Evolutionary conservation across 2,113 vertebrate species (phyloP).

Genomic region (Thryonomys swinderianus): DNA sequence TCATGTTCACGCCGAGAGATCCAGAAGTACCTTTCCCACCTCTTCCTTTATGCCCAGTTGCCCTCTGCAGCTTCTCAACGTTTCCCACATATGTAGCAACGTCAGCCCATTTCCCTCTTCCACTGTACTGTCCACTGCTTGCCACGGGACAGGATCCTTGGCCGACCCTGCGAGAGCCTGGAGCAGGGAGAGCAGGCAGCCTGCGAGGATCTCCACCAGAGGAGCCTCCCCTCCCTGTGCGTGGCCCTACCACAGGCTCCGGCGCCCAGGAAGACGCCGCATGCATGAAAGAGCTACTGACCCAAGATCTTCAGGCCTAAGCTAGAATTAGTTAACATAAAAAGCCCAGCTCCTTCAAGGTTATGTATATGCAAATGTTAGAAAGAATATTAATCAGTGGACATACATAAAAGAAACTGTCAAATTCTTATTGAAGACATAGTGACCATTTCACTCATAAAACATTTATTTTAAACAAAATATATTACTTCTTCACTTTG

Average conservation of each 20-base stretch:
- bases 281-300: neutral
- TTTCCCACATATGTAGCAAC: neutral
- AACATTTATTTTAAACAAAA: conserved; percentile 18
- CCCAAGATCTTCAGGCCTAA: neutral
- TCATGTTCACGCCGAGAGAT: neutral
- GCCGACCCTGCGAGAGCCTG: neutral
- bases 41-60: neutral
- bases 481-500: conserved; percentile 30
- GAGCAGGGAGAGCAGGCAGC: neutral
- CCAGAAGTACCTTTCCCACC: neutral
- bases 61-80: neutral
- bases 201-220: neutral
- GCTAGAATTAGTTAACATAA: neutral
- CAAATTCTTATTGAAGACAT: neutral
- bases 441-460: neutral
- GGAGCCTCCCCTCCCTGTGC: neutral
- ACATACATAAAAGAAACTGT: neutral
- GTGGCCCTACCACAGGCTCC: neutral
- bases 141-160: neutral
- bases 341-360: conserved; percentile 18
- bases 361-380: conserved; percentile 15
- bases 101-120: neutral
- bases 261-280: neutral
- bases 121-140: neutral
- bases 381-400: conserved; percentile 2